phyloP scores from a whole-genome alignment of 1,140 invertebrate genomes.

The Uloborus diversus region DNA sequence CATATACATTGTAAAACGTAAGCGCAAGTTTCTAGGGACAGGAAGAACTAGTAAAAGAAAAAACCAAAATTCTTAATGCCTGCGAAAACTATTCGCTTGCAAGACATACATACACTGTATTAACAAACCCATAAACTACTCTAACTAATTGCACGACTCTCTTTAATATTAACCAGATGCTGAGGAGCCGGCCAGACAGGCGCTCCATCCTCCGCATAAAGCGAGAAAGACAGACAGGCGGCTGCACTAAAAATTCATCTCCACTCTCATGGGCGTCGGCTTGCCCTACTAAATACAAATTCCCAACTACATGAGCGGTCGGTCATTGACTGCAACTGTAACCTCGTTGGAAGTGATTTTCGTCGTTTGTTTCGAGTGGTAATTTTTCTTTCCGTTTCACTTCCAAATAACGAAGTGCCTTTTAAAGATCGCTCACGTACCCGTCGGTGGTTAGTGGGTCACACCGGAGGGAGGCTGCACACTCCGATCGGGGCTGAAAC shows the following conservation, averaged over 20 bases:
- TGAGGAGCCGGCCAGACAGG: not conserved
- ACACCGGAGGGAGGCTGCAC: not conserved
- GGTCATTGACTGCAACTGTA: conserved; percentile 41
- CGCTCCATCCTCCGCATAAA: conserved; percentile 1
- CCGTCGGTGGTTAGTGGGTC: not conserved
- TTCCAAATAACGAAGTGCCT: not conserved
- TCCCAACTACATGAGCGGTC: too few species aligned
- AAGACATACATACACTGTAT: too few species aligned
- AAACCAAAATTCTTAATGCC: too few species aligned
- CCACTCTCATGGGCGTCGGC: conserved; percentile 32
- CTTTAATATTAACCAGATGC: too few species aligned
- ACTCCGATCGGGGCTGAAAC: too few species aligned
- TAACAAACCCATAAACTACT: too few species aligned
- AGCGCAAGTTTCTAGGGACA: too few species aligned
- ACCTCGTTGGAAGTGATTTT: conserved; percentile 24
- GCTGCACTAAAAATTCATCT: conserved; percentile 28
- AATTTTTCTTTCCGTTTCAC: not conserved
- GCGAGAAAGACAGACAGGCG: conserved; percentile 19
- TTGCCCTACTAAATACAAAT: conserved; percentile 34
- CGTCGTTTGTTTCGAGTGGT: not conserved
- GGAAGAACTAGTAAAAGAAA: too few species aligned
- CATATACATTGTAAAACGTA: too few species aligned
- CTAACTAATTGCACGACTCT: too few species aligned
- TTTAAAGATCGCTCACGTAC: not conserved
- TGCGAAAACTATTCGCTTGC: too few species aligned